These are phyloP conservation scores for Halyomorpha halys DNA, from an alignment of 1,140 invertebrate genomes.

Conservation along the genomic window DNA sequence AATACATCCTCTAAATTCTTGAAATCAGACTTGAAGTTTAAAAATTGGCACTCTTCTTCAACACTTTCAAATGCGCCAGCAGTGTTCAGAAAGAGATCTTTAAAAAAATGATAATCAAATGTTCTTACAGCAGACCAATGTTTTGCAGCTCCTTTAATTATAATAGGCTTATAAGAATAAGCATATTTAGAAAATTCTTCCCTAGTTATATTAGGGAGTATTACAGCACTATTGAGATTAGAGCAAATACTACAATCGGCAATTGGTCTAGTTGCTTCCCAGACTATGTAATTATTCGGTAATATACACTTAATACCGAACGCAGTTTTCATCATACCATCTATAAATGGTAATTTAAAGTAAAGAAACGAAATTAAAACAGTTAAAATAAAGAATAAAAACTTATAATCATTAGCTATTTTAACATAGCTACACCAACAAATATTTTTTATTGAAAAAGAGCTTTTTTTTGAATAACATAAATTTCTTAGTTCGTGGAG, in stretches of 20 bases:
- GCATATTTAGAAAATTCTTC: constrained; percentile 56
- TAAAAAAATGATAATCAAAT: constrained; percentile 67
- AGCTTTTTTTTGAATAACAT: neutral
- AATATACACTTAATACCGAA: constrained; percentile 54
- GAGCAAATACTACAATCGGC: constrained; percentile 67
- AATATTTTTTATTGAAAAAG: neutral
- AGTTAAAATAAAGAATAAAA: neutral
- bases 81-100: constrained; percentile 53
- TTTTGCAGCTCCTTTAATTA: constrained; percentile 61
- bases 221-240: constrained; percentile 45
- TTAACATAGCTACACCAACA: constrained; percentile 9
- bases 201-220: constrained; percentile 52
- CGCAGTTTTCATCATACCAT: constrained; percentile 32
- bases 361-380: constrained; percentile 19
- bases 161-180: constrained; percentile 68
- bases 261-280: constrained; percentile 73
- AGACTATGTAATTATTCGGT: constrained; percentile 71
- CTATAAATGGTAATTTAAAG: constrained; percentile 28
- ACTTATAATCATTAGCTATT: neutral
- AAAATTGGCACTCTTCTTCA: constrained; percentile 75
- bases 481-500: constrained; percentile 4
- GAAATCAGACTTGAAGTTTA: constrained; percentile 80
- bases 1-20: constrained; percentile 66
- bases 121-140: constrained; percentile 65
- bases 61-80: constrained; percentile 54